Conservation (phyloP, 1,140 invertebrate species). For the Pachyrhynchus sulphureomaculatus region DNA sequence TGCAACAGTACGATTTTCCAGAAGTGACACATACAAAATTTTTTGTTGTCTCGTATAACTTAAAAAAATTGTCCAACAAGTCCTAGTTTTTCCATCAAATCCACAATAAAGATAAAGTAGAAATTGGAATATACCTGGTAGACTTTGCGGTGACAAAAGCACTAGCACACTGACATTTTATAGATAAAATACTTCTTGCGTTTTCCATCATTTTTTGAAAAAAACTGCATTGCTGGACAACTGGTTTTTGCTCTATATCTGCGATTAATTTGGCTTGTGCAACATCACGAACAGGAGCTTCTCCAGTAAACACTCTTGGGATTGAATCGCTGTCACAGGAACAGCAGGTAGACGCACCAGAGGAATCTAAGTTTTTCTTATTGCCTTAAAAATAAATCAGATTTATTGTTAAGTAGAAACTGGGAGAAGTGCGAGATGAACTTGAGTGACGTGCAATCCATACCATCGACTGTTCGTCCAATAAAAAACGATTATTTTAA, state of each 20-base stretch:
- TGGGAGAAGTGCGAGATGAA: too few relatives aligned
- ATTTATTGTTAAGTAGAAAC: too few relatives aligned
- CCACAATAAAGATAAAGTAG: too few relatives aligned
- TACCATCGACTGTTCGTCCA: too few relatives aligned
- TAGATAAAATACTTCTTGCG: slow-evolving; percentile 30
- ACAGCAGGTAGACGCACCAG: neutral
- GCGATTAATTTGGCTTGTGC: neutral
- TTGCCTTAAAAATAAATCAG: neutral
- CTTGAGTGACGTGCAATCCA: too few relatives aligned
- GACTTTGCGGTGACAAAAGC: neutral
- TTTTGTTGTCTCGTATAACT: too few relatives aligned
- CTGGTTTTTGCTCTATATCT: slow-evolving; percentile 1
- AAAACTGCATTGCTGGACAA: slow-evolving; percentile 22
- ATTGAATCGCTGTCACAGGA: neutral
- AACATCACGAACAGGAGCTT: slow-evolving; percentile 21
- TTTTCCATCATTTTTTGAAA: slow-evolving; percentile 37
- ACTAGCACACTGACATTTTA: slow-evolving; percentile 29
- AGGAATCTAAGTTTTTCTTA: neutral
- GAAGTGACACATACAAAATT: too few relatives aligned
- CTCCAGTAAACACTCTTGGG: slow-evolving; percentile 27
- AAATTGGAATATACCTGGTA: too few relatives aligned
- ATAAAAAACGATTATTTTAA: too few relatives aligned
- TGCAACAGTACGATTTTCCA: too few relatives aligned
- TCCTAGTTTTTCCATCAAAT: too few relatives aligned
- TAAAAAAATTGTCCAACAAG: too few relatives aligned